Evolutionary conservation across 2,113 vertebrate species (phyloP), one percentile per base, ranked within the genome.

Genomic region (Blennius ocellaris): DNA sequence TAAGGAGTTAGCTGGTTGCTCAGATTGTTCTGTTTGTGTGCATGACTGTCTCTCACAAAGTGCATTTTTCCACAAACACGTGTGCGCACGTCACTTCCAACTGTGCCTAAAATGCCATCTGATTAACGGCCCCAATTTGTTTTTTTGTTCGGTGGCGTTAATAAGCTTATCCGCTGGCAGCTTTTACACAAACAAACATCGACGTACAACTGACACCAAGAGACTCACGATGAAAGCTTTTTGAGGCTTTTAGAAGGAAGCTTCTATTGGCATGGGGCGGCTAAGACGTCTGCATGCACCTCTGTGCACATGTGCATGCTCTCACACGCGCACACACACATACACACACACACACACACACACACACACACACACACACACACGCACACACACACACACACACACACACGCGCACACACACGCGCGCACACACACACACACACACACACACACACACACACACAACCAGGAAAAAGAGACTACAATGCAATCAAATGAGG

Each of bases 101-200:
- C 76, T 66, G 69, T 65, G 78, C 53, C 72, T 66, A 81, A 80
- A 83, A 86, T 80, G 76, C 56, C 80, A 84, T 82, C 81, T 73
- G 81, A 87, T 90, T 76, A 87, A 79, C 58, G 68, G 54, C 8
- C 41, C 21, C 53, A 30, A 30, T 30, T 30, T 16, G 43, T 53
- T 7, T 70, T 75, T 64, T 61, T 72, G 49, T 72, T 53, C 62
- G 43, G 71, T 81, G 65, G 69, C 6, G 30, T 78, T 86, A 81
- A 83, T 87, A 73, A 76, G 79, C 77, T 73, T 83, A 76, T 67
- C 74, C 59, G 70, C 36, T 40, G 3, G 77, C 69, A 73, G 81
- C 79, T 81, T 84, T 83, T 54, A 78, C 21, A 73, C 58, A 83
- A 76, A 80, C 58, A 73, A 78, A 81, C 64, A 53, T 45, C 62